Conservation (phyloP, 2,797 vertebrate genomes). For the Dermochelys coriacea region DNA sequence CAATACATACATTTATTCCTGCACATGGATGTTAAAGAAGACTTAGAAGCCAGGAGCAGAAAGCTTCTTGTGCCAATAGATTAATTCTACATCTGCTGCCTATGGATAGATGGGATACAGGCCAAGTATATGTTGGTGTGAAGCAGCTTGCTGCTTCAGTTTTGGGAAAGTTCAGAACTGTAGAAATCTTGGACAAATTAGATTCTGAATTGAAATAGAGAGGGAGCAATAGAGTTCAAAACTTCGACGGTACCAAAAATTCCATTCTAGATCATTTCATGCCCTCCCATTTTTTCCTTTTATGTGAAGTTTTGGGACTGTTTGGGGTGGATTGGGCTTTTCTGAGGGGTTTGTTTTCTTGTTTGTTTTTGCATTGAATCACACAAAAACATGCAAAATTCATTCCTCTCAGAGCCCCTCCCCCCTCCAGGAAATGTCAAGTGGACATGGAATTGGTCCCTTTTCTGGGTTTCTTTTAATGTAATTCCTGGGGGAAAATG, state of each 20-base stretch:
- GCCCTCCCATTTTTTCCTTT: constrained; percentile 12
- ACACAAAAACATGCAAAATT: neutral
- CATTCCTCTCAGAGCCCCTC: rapidly evolving
- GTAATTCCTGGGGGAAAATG: neutral
- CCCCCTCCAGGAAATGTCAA: neutral
- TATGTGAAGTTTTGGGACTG: neutral
- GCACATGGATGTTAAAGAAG: constrained; percentile 77
- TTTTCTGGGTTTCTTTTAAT: neutral
- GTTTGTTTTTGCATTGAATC: constrained; percentile 4
- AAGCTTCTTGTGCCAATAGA: constrained; percentile 79
- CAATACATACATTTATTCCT: constrained; percentile 73
- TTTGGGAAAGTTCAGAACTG: constrained; percentile 82
- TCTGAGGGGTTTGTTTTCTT: neutral
- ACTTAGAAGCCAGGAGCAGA: constrained; percentile 80
- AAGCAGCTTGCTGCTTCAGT: constrained; percentile 85
- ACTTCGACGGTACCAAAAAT: constrained; percentile 72
- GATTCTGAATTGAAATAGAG: constrained; percentile 78
- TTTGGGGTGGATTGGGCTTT: neutral
- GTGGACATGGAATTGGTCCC: neutral
- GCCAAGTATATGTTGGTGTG: constrained; percentile 82
- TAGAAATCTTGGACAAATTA: constrained; percentile 80
- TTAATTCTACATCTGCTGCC: constrained; percentile 84
- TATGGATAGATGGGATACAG: constrained; percentile 80
- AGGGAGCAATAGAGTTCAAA: constrained; percentile 68
- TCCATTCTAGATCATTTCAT: constrained; percentile 70